A percentile compares a stretch with the other conserved stretches of the same genome.
phyloP scores from a whole-genome alignment of 2,888 invertebrate species.

The Polydrusus cervinus region DNA sequence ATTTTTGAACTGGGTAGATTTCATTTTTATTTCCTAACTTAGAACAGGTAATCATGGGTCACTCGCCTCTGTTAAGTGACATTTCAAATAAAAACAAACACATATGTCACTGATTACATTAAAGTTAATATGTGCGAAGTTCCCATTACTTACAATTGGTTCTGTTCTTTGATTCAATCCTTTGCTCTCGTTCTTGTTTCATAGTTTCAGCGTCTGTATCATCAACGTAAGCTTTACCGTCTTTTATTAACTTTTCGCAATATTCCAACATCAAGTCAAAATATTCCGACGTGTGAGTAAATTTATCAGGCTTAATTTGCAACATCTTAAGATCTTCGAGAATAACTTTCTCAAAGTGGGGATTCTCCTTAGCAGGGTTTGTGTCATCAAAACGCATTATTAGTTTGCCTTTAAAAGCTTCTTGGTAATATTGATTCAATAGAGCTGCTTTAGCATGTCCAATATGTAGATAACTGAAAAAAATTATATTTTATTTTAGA shows the following conservation, averaged over 20 bases:
- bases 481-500: too few species aligned
- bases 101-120: too few species aligned
- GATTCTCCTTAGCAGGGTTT: conserved; percentile 98
- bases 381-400: conserved; percentile 99
- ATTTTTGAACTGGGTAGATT: too few species aligned
- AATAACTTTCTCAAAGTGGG: conserved; percentile 97
- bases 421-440: conserved; percentile 97
- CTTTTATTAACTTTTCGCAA: conserved; percentile 90
- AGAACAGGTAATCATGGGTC: too few species aligned
- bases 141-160: conserved; percentile 80
- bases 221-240: conserved; percentile 96
- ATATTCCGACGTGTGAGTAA: conserved; percentile 97
- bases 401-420: conserved; percentile 92
- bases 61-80: too few species aligned
- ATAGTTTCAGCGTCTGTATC: conserved; percentile 95
- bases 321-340: conserved; percentile 93
- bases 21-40: too few species aligned
- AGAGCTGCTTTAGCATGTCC: conserved; percentile 99
- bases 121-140: too few species aligned
- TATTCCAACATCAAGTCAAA: conserved; percentile 93
- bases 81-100: too few species aligned
- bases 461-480: conserved; percentile 89
- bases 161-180: conserved; percentile 87
- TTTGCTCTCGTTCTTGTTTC: conserved; percentile 95
- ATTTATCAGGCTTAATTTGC: conserved; percentile 92